Evolutionary conservation across 2,888 invertebrate species (phyloP).

Genomic region (Crossocerus cetratus): DNA sequence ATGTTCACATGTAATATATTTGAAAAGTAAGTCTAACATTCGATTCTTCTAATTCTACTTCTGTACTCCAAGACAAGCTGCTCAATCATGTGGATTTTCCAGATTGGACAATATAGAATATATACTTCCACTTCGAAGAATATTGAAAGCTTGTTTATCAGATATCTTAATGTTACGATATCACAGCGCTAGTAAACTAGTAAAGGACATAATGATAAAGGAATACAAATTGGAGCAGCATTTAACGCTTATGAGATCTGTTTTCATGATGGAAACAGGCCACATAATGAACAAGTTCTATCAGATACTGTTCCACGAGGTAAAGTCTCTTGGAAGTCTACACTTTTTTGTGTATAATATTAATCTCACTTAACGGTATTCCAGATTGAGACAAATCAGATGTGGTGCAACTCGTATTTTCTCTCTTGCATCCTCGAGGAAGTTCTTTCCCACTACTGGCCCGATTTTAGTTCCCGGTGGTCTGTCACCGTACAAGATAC

Average conservation of each 20-base stretch:
- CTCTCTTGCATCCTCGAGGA: conserved; percentile 78
- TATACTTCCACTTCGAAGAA: conserved; percentile 75
- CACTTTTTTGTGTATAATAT: background rate
- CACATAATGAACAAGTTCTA: conserved; percentile 79
- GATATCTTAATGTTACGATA: conserved; percentile 76
- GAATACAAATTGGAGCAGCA: conserved; percentile 77
- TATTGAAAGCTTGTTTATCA: conserved; percentile 74
- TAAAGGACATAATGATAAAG: conserved; percentile 77
- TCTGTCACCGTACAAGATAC: conserved; percentile 66
- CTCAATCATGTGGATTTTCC: conserved; percentile 4
- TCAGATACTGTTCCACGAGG: conserved; percentile 77
- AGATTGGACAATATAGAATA: conserved; percentile 65
- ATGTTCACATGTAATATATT: conserved; percentile 33
- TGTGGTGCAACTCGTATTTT: conserved; percentile 77
- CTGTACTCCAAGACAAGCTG: too few relatives aligned
- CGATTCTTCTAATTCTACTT: background rate
- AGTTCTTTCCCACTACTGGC: conserved; percentile 77
- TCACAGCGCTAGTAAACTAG: conserved; percentile 76
- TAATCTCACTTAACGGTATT: conserved; percentile 22
- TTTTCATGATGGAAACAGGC: conserved; percentile 79
- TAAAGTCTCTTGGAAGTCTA: conserved; percentile 44
- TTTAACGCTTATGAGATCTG: conserved; percentile 77
- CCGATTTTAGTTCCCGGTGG: conserved; percentile 73
- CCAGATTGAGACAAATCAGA: conserved; percentile 76
- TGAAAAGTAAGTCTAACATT: conserved; percentile 38